Percentiles rank a stretch among this genome's conserved stretches.
Evolutionary conservation across 2,888 invertebrate species (phyloP).

Genomic region (Lasiommata megera): DNA sequence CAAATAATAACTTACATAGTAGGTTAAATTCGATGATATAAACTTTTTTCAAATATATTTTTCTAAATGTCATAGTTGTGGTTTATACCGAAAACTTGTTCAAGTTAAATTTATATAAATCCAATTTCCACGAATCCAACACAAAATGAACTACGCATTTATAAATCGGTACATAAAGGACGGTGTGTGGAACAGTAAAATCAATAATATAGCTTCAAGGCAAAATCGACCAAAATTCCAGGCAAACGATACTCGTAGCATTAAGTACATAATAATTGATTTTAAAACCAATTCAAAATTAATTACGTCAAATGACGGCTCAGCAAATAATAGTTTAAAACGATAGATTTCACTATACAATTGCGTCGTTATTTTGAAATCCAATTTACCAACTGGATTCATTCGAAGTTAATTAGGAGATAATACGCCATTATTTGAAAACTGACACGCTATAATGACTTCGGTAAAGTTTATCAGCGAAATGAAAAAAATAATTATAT

Average conservation of each 20-base stretch:
- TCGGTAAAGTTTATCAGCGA: too few species aligned
- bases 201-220: background rate
- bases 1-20: too few species aligned
- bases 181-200: background rate
- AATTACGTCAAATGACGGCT: constrained; percentile 20
- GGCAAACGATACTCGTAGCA: background rate
- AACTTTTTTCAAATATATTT: too few species aligned
- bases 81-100: too few species aligned
- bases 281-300: constrained; percentile 20
- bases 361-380: constrained; percentile 23
- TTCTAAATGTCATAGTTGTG: too few species aligned
- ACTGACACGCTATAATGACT: constrained; percentile 15
- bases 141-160: too few species aligned
- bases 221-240: background rate
- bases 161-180: background rate
- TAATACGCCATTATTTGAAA: constrained; percentile 26
- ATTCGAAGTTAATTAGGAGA: constrained; percentile 27
- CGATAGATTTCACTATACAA: constrained; percentile 16
- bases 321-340: constrained; percentile 16
- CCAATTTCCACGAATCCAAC: too few species aligned
- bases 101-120: too few species aligned
- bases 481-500: too few species aligned
- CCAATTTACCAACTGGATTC: constrained; percentile 26
- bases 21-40: too few species aligned
- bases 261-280: constrained; percentile 6